phyloP scores from a whole-genome alignment of 2,113 vertebrate genomes.

The Lagenorhynchus albirostris region DNA sequence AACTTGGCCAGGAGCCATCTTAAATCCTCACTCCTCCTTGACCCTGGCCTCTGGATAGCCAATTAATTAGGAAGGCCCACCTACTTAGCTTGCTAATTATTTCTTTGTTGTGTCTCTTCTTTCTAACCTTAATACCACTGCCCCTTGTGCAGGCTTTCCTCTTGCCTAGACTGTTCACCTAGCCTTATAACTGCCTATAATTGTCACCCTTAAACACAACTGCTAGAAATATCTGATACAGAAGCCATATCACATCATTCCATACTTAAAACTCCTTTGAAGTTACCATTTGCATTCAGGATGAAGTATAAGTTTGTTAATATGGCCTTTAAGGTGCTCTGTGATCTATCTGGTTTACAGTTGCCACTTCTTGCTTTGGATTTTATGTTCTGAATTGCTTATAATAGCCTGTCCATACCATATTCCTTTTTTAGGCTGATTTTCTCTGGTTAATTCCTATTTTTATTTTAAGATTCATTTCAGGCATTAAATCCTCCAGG shows the following conservation, averaged over 20 bases:
- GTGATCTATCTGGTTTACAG: conserved; percentile 9
- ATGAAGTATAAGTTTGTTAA: conserved; percentile 21
- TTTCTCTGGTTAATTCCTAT: neutral
- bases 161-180: neutral
- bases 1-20: neutral
- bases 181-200: neutral
- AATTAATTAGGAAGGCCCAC: neutral
- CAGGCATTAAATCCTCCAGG: neutral
- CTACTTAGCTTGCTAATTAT: neutral
- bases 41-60: neutral
- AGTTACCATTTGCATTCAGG: neutral
- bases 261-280: conserved; percentile 16
- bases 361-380: neutral
- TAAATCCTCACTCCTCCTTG: neutral
- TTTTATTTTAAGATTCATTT: neutral
- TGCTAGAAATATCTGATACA: neutral
- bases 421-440: neutral
- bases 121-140: neutral
- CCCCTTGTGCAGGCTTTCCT: neutral
- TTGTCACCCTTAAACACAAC: neutral
- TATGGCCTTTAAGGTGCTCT: neutral
- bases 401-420: neutral
- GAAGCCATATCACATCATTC: neutral
- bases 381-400: conserved; percentile 38
- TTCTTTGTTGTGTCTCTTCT: neutral